These are phyloP conservation scores for Amphiprion percula DNA, from an alignment of 2,113 vertebrate genomes.

Conservation along the genomic window DNA sequence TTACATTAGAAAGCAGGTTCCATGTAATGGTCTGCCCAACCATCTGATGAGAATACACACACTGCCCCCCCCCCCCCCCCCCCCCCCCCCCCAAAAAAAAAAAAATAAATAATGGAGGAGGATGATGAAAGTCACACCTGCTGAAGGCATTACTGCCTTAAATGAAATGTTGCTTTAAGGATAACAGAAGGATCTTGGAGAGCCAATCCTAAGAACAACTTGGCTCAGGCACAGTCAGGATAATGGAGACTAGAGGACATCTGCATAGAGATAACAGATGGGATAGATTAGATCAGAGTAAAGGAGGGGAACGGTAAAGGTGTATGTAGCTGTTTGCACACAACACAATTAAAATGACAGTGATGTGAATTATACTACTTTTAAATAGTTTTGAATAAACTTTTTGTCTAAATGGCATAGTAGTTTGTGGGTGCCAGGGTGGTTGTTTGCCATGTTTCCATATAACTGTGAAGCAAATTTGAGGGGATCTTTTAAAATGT, in stretches of 20 bases:
- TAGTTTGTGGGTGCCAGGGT: too few species aligned
- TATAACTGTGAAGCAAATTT: too few species aligned
- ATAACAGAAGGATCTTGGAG: neutral
- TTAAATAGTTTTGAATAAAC: too few species aligned
- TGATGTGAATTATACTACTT: too few species aligned
- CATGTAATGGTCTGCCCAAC: neutral
- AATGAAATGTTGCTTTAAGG: conserved; percentile 10
- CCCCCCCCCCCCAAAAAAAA: conserved; percentile 16
- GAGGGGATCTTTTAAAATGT: too few species aligned
- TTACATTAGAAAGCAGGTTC: neutral
- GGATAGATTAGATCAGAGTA: conserved; percentile 9
- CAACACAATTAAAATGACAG: too few species aligned
- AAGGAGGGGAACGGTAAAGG: neutral
- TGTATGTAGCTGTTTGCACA: neutral
- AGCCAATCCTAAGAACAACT: conserved; percentile 21
- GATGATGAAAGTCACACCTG: conserved; percentile 16
- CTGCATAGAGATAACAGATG: conserved; percentile 38
- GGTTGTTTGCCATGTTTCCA: too few species aligned
- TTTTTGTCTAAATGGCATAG: too few species aligned
- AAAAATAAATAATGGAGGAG: conserved; percentile 13
- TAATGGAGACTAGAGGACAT: conserved; percentile 39
- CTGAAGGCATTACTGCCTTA: neutral
- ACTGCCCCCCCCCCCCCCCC: neutral
- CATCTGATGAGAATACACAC: neutral
- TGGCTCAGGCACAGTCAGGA: conserved; percentile 30